These are phyloP conservation scores for Morbakka virulenta DNA, from an alignment of 30 jellyfish, hydroid and myxozoan species.

Conservation along the genomic window DNA sequence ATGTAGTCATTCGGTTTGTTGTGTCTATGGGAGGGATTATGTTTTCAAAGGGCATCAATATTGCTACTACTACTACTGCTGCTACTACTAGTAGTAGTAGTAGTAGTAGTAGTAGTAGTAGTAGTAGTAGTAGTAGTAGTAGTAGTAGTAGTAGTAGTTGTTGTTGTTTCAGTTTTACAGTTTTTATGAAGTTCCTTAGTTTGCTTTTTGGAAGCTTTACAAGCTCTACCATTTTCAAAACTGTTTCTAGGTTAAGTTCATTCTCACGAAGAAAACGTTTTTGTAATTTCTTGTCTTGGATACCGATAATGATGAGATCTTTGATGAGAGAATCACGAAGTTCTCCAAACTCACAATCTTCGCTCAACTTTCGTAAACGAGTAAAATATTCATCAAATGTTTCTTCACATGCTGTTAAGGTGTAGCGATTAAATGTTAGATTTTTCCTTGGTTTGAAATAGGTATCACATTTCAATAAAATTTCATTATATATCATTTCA, in stretches of 20 bases:
- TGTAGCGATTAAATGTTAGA: slow-evolving; percentile 9
- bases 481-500: not conserved
- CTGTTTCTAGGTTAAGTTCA: slow-evolving; percentile 28
- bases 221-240: not conserved
- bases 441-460: slow-evolving; percentile 23
- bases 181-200: no score
- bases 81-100: no score
- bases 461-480: slow-evolving; percentile 1
- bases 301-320: slow-evolving; percentile 13
- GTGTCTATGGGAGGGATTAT: no score
- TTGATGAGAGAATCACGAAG: slow-evolving; percentile 17
- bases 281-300: not conserved
- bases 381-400: slow-evolving; percentile 29
- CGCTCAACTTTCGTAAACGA: not conserved
- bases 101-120: no score
- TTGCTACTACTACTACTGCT: no score
- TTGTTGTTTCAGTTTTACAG: not conserved
- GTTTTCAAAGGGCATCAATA: no score
- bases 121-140: no score
- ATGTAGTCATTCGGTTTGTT: no score
- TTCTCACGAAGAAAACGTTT: slow-evolving; percentile 22
- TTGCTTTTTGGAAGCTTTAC: no score
- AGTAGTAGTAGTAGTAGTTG: no score
- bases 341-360: slow-evolving; percentile 23
- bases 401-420: slow-evolving; percentile 6